phyloP scores from a whole-genome alignment of 1,140 invertebrate genomes.

The Magallana angulata region DNA sequence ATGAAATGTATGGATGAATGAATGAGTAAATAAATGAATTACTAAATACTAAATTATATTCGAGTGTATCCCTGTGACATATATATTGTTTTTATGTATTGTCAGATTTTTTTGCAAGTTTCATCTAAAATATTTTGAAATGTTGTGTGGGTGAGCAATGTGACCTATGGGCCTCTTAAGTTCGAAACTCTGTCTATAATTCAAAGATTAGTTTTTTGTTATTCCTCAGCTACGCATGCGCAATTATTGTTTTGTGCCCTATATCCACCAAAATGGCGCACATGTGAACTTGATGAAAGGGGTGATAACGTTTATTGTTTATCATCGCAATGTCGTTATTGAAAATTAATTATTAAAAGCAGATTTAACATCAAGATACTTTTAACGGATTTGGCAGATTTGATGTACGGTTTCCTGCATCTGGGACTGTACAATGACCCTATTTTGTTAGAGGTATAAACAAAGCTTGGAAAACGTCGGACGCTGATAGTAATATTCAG shows the following conservation, averaged over 20 bases:
- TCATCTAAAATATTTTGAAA: too few relatives aligned
- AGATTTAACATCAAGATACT: not conserved
- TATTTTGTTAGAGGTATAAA: not conserved
- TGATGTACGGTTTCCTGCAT: too few relatives aligned
- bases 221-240: not conserved
- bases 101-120: too few relatives aligned
- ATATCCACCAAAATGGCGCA: conserved; percentile 37
- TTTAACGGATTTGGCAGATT: not conserved
- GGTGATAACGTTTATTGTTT: conserved; percentile 8
- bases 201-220: not conserved
- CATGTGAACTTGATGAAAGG: conserved; percentile 1
- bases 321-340: not conserved
- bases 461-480: not conserved
- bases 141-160: too few relatives aligned
- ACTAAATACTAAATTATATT: too few relatives aligned
- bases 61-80: too few relatives aligned
- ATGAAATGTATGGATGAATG: too few relatives aligned
- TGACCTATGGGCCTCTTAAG: not conserved
- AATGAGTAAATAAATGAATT: too few relatives aligned
- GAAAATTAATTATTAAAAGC: not conserved
- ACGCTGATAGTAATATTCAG: not conserved
- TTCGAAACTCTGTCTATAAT: conserved; percentile 10
- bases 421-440: not conserved
- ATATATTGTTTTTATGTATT: too few relatives aligned
- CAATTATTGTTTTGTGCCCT: not conserved